A percentile compares a stretch with the other conserved stretches of the same genome.
Conservation (phyloP, 2,113 vertebrate species). For the Aleadryas rufinucha region DNA sequence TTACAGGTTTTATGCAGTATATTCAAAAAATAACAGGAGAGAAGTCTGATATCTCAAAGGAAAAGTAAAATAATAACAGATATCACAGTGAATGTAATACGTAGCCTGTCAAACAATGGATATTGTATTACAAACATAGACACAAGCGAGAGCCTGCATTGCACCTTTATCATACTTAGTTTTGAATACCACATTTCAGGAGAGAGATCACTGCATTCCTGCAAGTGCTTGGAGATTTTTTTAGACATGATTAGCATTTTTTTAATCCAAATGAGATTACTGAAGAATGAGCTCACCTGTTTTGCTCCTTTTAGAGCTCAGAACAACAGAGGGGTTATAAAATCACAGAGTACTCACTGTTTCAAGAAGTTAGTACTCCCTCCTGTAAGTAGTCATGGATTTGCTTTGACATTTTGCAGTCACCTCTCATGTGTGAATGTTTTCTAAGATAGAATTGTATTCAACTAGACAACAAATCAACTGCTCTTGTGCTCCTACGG, state of each 20-base stretch:
- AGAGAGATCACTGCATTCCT: neutral
- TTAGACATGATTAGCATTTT: conserved; percentile 13
- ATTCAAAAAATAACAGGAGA: neutral
- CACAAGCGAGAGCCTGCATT: neutral
- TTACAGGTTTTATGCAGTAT: neutral
- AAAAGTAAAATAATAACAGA: neutral
- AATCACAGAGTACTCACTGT: neutral
- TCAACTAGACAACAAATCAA: neutral
- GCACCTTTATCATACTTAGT: neutral
- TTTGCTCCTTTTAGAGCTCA: conserved; percentile 26
- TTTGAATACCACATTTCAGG: neutral
- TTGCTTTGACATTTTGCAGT: neutral
- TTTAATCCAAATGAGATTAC: neutral
- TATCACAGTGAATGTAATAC: neutral
- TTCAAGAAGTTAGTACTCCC: neutral
- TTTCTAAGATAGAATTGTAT: neutral
- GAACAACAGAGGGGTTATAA: neutral
- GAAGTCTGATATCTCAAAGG: neutral
- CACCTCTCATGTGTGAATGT: neutral
- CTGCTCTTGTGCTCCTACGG: neutral
- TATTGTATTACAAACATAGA: neutral
- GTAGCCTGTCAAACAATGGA: neutral
- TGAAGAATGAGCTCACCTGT: conserved; percentile 38
- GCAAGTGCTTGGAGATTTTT: neutral
- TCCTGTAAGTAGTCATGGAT: neutral